Evolutionary conservation across 2,797 vertebrate genomes (phyloP).

Genomic region (Manis pentadactyla): DNA sequence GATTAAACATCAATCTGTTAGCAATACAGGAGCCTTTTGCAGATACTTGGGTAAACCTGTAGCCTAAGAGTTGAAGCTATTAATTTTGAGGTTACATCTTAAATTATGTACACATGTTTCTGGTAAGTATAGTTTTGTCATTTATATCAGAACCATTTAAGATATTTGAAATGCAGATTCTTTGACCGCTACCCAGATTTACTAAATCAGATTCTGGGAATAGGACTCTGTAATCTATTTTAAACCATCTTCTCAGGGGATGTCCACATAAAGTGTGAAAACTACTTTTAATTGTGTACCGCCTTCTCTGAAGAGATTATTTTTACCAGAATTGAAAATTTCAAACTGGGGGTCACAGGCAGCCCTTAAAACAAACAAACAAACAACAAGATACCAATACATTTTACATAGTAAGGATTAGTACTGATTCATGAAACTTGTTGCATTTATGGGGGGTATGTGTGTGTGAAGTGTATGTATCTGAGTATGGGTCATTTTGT

Average conservation of each 20-base stretch:
- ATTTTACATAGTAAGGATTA: constrained; percentile 9
- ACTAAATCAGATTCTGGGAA: constrained; percentile 20
- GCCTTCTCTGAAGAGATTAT: not conserved
- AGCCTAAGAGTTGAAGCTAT: not conserved
- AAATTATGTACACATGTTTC: not conserved
- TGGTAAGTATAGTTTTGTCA: not conserved
- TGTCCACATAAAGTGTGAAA: not conserved
- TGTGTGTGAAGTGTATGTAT: not conserved
- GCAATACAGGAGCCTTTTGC: not conserved
- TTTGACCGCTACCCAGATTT: not conserved
- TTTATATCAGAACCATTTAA: not conserved
- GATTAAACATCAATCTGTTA: constrained; percentile 20
- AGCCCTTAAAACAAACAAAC: not conserved
- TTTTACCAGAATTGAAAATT: constrained; percentile 3
- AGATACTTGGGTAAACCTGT: not conserved
- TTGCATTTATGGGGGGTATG: not conserved
- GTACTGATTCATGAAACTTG: not conserved
- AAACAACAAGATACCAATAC: not conserved
- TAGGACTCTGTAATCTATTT: constrained; percentile 10
- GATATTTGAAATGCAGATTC: constrained; percentile 20
- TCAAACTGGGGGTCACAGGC: not conserved
- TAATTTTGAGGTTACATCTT: constrained; percentile 32
- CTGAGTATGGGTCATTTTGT: not conserved
- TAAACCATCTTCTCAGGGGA: not conserved
- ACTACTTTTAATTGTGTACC: not conserved